A percentile compares a stretch with the other conserved stretches of the same genome.
phyloP scores from a whole-genome alignment of 1,140 invertebrate species.

The Branchinecta lindahli region DNA sequence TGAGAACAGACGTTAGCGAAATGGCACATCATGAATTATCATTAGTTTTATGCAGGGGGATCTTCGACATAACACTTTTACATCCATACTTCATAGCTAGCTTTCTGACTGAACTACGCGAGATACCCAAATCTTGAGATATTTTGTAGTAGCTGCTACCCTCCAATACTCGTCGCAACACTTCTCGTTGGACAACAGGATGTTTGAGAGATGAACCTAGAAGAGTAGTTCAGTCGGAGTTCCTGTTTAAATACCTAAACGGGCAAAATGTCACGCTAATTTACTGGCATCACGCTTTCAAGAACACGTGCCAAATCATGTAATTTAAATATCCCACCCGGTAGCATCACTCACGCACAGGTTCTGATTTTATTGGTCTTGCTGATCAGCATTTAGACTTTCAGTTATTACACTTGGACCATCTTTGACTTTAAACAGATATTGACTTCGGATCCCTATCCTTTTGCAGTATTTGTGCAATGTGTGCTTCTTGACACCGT shows the following conservation, averaged over 20 bases:
- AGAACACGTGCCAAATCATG: too few species aligned
- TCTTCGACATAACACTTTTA: background rate
- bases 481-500: background rate
- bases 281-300: too few species aligned
- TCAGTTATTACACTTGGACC: too few species aligned
- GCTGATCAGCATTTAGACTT: too few species aligned
- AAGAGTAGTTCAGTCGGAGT: background rate
- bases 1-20: too few species aligned
- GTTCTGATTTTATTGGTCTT: too few species aligned
- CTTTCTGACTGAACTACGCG: constrained; percentile 1
- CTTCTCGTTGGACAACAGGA: background rate
- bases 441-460: background rate
- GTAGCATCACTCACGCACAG: too few species aligned
- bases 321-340: too few species aligned
- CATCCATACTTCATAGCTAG: background rate
- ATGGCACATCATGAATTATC: too few species aligned
- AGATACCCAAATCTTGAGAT: background rate
- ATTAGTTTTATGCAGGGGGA: background rate
- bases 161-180: background rate
- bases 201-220: background rate
- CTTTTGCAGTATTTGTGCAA: background rate
- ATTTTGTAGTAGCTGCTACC: constrained; percentile 6
- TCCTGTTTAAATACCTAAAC: too few species aligned
- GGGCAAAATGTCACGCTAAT: too few species aligned
- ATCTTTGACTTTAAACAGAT: background rate